Evolutionary conservation across 1,140 invertebrate species (phyloP).

Genomic region (Stegodyphus mimosarum): DNA sequence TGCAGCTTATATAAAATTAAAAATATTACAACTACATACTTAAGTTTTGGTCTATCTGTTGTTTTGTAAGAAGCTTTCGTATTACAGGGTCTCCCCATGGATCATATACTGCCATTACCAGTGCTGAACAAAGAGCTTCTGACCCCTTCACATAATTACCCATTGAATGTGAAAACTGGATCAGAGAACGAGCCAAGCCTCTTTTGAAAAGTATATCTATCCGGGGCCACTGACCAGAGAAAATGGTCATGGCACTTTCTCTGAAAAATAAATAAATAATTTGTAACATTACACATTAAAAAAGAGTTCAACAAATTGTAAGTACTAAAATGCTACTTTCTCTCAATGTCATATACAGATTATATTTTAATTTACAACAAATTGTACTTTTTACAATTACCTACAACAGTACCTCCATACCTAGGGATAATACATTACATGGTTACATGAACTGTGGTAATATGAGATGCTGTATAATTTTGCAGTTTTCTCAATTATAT

Average conservation of each 20-base stretch:
- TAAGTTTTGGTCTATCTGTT: conserved; percentile 16
- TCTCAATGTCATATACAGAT: no score
- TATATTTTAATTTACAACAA: no score
- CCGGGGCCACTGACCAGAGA: conserved; percentile 27
- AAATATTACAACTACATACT: conserved; percentile 1
- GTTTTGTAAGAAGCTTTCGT: conserved; percentile 14
- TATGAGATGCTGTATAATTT: no score
- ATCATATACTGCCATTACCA: conserved; percentile 54
- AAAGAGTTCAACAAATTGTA: no score
- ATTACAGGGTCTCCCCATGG: conserved; percentile 52
- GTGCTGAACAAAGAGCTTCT: conserved; percentile 45
- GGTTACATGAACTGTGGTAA: no score
- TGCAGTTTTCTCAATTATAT: no score
- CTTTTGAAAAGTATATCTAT: conserved; percentile 33
- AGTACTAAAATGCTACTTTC: no score
- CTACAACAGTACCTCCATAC: no score
- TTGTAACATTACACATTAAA: no score
- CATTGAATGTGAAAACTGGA: conserved; percentile 44
- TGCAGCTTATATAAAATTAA: background rate
- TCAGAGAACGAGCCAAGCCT: conserved; percentile 30
- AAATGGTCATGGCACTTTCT: conserved; percentile 54
- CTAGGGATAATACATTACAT: no score
- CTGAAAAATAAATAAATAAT: background rate
- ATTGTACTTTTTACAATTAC: no score
- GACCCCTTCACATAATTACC: conserved; percentile 22